These are phyloP conservation scores for Apocrypta bakeri DNA, from an alignment of 1,140 invertebrate species.

Conservation along the genomic window DNA sequence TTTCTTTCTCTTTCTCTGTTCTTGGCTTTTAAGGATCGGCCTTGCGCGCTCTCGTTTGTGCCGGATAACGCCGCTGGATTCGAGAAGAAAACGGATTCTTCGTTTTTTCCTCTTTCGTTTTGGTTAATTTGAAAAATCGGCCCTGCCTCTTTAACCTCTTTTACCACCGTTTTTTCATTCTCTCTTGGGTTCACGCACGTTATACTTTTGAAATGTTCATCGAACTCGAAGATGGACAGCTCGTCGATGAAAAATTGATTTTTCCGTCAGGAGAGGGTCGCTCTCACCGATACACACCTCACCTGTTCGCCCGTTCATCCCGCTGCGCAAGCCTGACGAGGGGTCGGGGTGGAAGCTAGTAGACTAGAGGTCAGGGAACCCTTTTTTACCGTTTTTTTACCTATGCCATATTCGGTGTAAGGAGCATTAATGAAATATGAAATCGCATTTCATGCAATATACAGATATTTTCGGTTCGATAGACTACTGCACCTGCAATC, in stretches of 20 bases:
- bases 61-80: conserved; percentile 34
- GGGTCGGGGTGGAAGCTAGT: not conserved
- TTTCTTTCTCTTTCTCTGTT: conserved; percentile 53
- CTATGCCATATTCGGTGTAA: not conserved
- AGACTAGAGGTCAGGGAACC: not conserved
- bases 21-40: conserved; percentile 10
- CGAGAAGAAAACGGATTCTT: conserved; percentile 36
- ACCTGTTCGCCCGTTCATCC: conserved; percentile 35
- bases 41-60: conserved; percentile 31
- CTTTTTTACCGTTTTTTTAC: not conserved
- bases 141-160: conserved; percentile 24
- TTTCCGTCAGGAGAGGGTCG: not conserved
- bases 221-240: not conserved
- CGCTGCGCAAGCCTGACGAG: not conserved
- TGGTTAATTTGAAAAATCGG: conserved; percentile 40
- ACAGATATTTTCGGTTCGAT: too few relatives aligned
- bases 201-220: conserved; percentile 16
- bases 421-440: not conserved
- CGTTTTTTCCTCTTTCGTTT: conserved; percentile 3
- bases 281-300: not conserved
- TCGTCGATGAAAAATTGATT: conserved; percentile 37
- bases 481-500: too few relatives aligned
- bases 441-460: too few relatives aligned
- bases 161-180: conserved; percentile 41
- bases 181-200: conserved; percentile 25